These are phyloP conservation scores for Ischnus inquisitorius DNA, from an alignment of 2,888 invertebrate species.

Conservation along the genomic window DNA sequence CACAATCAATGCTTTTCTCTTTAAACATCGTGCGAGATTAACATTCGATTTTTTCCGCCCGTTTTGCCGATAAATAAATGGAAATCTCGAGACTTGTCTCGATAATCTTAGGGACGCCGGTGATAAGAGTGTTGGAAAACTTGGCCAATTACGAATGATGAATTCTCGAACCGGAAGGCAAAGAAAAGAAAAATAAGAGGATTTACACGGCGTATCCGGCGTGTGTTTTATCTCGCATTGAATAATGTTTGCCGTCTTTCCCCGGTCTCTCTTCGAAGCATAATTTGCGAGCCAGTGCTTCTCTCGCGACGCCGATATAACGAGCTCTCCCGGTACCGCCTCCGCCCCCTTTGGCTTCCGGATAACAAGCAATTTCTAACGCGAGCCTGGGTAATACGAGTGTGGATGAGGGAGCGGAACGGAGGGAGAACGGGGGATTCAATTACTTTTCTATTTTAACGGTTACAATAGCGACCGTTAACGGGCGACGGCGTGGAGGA, in stretches of 20 bases:
- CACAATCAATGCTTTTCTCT: neutral
- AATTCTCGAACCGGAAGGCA: neutral
- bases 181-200: neutral
- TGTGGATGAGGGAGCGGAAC: neutral
- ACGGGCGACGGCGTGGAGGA: slow-evolving; percentile 14
- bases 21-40: neutral
- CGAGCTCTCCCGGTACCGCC: slow-evolving; percentile 39
- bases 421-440: slow-evolving; percentile 21
- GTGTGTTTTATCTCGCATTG: neutral
- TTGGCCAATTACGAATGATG: neutral
- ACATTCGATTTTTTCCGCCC: neutral
- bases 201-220: neutral
- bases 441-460: slow-evolving; percentile 55
- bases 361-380: slow-evolving; percentile 53
- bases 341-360: slow-evolving; percentile 30
- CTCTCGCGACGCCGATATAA: slow-evolving; percentile 39
- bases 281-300: slow-evolving; percentile 30
- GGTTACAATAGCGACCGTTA: slow-evolving; percentile 42
- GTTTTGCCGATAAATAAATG: neutral
- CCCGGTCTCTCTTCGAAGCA: neutral
- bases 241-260: slow-evolving; percentile 12
- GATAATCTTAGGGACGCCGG: neutral
- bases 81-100: neutral
- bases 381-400: slow-evolving; percentile 32
- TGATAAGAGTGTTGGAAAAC: neutral